Evolutionary conservation across 2,113 vertebrate genomes (phyloP).

Genomic region (Rhinoderma darwinii): DNA sequence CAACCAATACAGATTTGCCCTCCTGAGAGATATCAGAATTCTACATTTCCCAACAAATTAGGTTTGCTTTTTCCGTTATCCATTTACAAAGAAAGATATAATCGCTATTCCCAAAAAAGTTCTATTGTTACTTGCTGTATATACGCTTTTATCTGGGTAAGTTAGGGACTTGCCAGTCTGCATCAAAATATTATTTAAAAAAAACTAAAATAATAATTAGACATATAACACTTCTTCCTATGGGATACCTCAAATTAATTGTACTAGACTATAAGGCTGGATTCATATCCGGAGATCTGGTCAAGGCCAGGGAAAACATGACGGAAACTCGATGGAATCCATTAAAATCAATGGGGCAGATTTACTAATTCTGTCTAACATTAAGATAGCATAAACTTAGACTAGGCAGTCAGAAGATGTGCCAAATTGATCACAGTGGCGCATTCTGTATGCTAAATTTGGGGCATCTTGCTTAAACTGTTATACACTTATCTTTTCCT

Average conservation of each 20-base stretch:
- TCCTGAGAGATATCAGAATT: background rate
- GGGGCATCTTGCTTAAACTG: too few relatives aligned
- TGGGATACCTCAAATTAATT: background rate
- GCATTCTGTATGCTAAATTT: too few relatives aligned
- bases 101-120: background rate
- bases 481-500: too few relatives aligned
- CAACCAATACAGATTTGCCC: background rate
- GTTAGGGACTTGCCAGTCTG: background rate
- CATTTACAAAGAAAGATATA: background rate
- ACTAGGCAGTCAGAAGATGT: too few relatives aligned
- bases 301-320: too few relatives aligned
- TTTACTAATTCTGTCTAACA: too few relatives aligned
- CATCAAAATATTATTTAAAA: background rate
- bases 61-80: background rate
- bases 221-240: background rate
- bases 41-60: background rate
- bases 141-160: conserved; percentile 1
- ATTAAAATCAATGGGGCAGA: too few relatives aligned
- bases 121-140: background rate
- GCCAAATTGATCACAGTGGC: too few relatives aligned
- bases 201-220: background rate
- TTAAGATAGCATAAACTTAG: too few relatives aligned
- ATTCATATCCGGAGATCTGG: too few relatives aligned
- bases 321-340: too few relatives aligned
- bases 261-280: too few relatives aligned